A percentile compares a stretch with the other conserved stretches of the same genome.
phyloP scores from a whole-genome alignment of 1,140 invertebrate species.

The Drosophila truncata region DNA sequence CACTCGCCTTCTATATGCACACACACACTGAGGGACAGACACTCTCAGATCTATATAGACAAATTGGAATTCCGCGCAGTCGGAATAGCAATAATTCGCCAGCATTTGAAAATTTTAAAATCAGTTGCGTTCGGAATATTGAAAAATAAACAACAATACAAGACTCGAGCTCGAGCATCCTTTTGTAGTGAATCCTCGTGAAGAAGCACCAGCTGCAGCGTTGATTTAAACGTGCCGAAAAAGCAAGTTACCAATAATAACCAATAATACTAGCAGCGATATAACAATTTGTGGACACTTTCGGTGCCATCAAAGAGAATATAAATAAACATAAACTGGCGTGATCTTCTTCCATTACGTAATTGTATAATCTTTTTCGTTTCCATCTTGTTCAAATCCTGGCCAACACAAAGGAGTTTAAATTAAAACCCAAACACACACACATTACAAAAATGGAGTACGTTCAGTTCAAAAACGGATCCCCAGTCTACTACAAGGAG shows the following conservation, averaged over 20 bases:
- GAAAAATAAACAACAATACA: slow-evolving; percentile 83
- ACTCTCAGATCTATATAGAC: slow-evolving; percentile 54
- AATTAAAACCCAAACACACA: slow-evolving; percentile 66
- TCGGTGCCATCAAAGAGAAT: slow-evolving; percentile 11
- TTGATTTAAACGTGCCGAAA: slow-evolving; percentile 77
- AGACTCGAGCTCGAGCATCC: slow-evolving; percentile 65
- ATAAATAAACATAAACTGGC: slow-evolving; percentile 19
- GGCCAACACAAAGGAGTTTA: slow-evolving; percentile 71
- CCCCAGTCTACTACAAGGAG: slow-evolving; percentile 84
- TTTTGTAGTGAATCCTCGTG: slow-evolving; percentile 70
- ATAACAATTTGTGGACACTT: slow-evolving; percentile 22
- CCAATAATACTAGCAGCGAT: slow-evolving; percentile 13
- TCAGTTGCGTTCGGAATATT: slow-evolving; percentile 86
- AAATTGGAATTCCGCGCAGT: slow-evolving; percentile 80
- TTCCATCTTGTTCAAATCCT: slow-evolving; percentile 52
- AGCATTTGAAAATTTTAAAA: slow-evolving; percentile 82
- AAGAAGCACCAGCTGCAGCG: slow-evolving; percentile 61
- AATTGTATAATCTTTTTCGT: slow-evolving; percentile 68
- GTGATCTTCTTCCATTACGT: slow-evolving; percentile 56
- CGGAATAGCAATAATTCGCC: slow-evolving; percentile 83
- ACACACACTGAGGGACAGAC: slow-evolving; percentile 7
- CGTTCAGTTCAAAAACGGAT: slow-evolving; percentile 85
- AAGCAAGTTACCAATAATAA: slow-evolving; percentile 67
- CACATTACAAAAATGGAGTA: slow-evolving; percentile 80
- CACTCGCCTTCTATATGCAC: slow-evolving; percentile 47